Evolutionary conservation across 2,113 vertebrate species (phyloP).

Genomic region (Hypanus sabinus): DNA sequence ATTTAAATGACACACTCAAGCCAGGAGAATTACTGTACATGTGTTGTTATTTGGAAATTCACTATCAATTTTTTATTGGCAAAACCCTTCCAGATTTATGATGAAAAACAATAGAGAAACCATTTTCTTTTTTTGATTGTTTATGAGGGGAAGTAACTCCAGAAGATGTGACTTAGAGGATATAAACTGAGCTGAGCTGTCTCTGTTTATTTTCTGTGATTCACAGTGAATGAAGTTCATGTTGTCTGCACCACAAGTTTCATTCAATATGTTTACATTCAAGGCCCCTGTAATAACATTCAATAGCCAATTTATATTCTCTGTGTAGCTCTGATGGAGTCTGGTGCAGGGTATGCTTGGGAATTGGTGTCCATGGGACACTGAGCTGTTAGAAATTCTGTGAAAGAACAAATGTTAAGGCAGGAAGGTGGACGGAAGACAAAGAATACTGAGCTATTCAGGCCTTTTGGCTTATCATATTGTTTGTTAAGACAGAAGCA

Average conservation of each 20-base stretch:
- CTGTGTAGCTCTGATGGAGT: too few relatives aligned
- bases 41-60: neutral
- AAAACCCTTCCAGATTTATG: constrained; percentile 12
- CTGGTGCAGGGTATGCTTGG: neutral
- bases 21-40: neutral
- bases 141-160: neutral
- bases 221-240: neutral
- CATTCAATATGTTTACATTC: neutral
- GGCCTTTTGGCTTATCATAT: neutral
- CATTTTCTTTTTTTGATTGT: neutral
- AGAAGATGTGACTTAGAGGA: neutral
- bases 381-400: neutral
- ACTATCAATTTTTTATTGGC: neutral
- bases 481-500: too few relatives aligned
- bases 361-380: neutral
- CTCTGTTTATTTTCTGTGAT: neutral
- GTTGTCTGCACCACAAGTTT: neutral
- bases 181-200: neutral
- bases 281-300: neutral
- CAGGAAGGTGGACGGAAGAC: neutral
- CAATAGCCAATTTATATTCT: neutral
- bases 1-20: neutral
- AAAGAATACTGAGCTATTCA: too few relatives aligned
- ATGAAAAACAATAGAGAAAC: too few relatives aligned
- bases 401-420: neutral